A percentile compares a stretch with the other conserved stretches of the same genome.
phyloP scores from a whole-genome alignment of 1,140 invertebrate species.

The Plodia interpunctella region DNA sequence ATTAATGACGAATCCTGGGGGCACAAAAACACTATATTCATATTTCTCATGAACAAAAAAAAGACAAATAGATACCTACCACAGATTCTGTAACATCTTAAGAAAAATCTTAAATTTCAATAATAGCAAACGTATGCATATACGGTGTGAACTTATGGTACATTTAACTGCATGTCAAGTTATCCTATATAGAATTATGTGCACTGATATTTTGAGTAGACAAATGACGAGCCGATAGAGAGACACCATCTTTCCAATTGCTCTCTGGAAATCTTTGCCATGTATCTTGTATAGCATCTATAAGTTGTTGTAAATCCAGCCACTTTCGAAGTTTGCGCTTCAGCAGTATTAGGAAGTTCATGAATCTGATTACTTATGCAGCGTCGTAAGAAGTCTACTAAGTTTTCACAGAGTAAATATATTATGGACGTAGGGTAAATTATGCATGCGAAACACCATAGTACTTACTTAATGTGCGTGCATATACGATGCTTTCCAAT shows the following conservation, averaged over 20 bases:
- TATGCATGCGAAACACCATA: neutral
- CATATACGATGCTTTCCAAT: too few relatives aligned
- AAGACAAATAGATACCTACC: too few relatives aligned
- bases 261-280: neutral
- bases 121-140: too few relatives aligned
- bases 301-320: neutral
- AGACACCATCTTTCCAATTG: constrained; percentile 8
- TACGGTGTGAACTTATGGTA: too few relatives aligned
- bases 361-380: neutral
- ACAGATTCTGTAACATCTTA: too few relatives aligned
- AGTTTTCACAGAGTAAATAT: neutral
- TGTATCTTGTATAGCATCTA: neutral
- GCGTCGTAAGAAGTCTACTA: neutral
- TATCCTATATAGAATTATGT: too few relatives aligned
- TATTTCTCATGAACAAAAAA: too few relatives aligned
- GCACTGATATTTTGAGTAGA: too few relatives aligned
- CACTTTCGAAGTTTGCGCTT: constrained; percentile 1
- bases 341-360: constrained; percentile 4
- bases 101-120: too few relatives aligned
- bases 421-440: neutral
- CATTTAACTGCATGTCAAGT: too few relatives aligned
- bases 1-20: constrained; percentile 33
- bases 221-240: too few relatives aligned
- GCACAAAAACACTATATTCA: constrained; percentile 22
- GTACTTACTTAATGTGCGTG: too few relatives aligned